These are phyloP conservation scores for Lagria hirta DNA, from an alignment of 2,888 invertebrate species.

Conservation along the genomic window DNA sequence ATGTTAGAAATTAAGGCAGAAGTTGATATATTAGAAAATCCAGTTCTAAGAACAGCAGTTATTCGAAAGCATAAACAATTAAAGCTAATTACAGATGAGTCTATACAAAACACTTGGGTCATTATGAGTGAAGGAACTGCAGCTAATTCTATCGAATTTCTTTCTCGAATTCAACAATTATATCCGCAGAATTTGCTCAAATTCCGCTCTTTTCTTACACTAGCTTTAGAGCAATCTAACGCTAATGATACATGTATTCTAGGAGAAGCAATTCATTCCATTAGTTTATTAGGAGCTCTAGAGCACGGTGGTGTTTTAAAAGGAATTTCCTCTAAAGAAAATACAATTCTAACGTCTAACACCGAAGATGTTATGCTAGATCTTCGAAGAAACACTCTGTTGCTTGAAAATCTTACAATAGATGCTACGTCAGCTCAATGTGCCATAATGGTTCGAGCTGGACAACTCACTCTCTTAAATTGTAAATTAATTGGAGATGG, in stretches of 20 bases:
- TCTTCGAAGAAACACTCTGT: slow-evolving; percentile 56
- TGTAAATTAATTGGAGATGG: slow-evolving; percentile 58
- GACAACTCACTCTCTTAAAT: slow-evolving; percentile 53
- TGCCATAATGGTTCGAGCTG: slow-evolving; percentile 57
- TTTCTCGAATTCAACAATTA: slow-evolving; percentile 51
- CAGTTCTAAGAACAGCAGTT: slow-evolving; percentile 58
- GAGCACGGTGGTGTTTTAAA: slow-evolving; percentile 54
- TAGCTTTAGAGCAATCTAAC: slow-evolving; percentile 52
- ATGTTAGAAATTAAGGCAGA: slow-evolving; percentile 61
- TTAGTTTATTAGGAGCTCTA: slow-evolving; percentile 58
- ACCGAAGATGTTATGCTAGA: slow-evolving; percentile 59
- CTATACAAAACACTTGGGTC: slow-evolving; percentile 47
- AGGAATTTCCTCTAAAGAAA: slow-evolving; percentile 40
- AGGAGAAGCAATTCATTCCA: slow-evolving; percentile 56
- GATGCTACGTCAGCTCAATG: slow-evolving; percentile 58
- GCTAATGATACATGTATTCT: slow-evolving; percentile 57
- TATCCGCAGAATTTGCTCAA: slow-evolving; percentile 51
- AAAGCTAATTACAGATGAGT: slow-evolving; percentile 24
- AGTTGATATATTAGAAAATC: slow-evolving; percentile 63
- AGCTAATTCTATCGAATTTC: slow-evolving; percentile 54
- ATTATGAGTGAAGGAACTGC: slow-evolving; percentile 56
- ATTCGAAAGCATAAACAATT: slow-evolving; percentile 39
- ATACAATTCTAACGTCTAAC: slow-evolving; percentile 50
- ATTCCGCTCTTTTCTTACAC: slow-evolving; percentile 50
- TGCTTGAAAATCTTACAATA: slow-evolving; percentile 59